Evolutionary conservation across 2,888 invertebrate species (phyloP).

Genomic region (Drosophila meridiana): DNA sequence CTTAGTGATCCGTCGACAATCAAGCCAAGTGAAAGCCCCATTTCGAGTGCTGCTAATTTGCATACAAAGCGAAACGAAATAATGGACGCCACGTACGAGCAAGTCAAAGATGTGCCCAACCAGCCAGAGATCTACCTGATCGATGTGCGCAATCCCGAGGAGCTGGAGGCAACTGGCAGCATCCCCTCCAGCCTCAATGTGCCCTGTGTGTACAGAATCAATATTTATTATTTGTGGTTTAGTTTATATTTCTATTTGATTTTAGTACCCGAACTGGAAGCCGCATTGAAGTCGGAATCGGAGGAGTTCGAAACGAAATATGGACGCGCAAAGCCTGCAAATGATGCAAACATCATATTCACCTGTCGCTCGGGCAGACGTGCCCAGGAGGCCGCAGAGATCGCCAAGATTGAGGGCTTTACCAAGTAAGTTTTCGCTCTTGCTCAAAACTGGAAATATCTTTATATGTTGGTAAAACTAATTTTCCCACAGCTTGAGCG

Average conservation of each 20-base stretch:
- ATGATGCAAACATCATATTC: slow-evolving; percentile 58
- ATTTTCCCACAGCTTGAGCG: slow-evolving; percentile 33
- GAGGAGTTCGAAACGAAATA: slow-evolving; percentile 48
- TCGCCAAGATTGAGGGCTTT: slow-evolving; percentile 50
- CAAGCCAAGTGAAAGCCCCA: slow-evolving; percentile 47
- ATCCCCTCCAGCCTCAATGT: slow-evolving; percentile 92
- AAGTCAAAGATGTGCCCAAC: slow-evolving; percentile 86
- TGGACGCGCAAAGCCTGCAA: slow-evolving; percentile 48
- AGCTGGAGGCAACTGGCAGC: slow-evolving; percentile 89
- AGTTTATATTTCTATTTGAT: background rate
- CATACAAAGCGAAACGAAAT: slow-evolving; percentile 1
- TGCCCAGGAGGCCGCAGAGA: slow-evolving; percentile 47
- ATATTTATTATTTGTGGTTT: background rate
- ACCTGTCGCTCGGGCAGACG: slow-evolving; percentile 63
- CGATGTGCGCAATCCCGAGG: slow-evolving; percentile 91
- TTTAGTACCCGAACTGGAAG: slow-evolving; percentile 55
- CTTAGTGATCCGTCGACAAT: slow-evolving; percentile 52
- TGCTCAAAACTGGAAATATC: background rate
- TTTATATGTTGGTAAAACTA: background rate
- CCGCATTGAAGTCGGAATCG: slow-evolving; percentile 31
- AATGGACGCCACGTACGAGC: slow-evolving; percentile 85
- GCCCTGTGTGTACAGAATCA: slow-evolving; percentile 87
- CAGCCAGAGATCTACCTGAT: slow-evolving; percentile 87
- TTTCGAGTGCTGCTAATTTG: slow-evolving; percentile 14
- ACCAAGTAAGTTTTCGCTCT: slow-evolving; percentile 46